phyloP scores from a whole-genome alignment of 2,888 invertebrate genomes.

The Tenthredo mesomela region DNA sequence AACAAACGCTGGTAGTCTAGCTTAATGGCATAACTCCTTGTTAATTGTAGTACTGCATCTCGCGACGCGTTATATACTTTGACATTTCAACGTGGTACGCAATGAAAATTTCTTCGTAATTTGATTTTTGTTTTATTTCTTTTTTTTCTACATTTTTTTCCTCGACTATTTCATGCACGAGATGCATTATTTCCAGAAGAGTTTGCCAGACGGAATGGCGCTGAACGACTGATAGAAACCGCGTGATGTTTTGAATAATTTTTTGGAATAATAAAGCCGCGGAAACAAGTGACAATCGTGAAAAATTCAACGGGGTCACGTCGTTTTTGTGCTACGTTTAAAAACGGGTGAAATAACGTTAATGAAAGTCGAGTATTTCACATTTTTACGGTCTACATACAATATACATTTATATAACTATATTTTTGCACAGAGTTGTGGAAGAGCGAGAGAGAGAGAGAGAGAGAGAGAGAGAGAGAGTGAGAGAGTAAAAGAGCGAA shows the following conservation, averaged over 20 bases:
- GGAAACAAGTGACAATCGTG: conserved; percentile 9
- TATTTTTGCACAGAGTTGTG: background rate
- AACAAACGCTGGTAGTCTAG: conserved; percentile 35
- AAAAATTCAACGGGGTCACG: conserved; percentile 34
- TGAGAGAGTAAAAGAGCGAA: background rate
- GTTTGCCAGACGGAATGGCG: background rate
- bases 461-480: background rate
- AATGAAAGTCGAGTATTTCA: conserved; percentile 16
- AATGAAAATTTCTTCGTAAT: background rate
- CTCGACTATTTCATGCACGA: background rate
- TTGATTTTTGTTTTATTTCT: background rate
- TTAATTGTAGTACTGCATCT: conserved; percentile 31
- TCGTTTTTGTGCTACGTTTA: conserved; percentile 5
- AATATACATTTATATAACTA: background rate
- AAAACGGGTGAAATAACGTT: conserved; percentile 25
- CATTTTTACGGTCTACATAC: background rate
- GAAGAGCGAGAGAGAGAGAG: background rate
- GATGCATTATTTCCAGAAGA: background rate
- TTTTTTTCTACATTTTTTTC: background rate
- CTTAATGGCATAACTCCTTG: conserved; percentile 43
- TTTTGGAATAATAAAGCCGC: background rate
- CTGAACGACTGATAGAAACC: background rate
- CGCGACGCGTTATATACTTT: background rate
- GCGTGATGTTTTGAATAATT: too few species aligned
- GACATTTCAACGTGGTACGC: background rate